Percentiles rank a stretch among this genome's conserved stretches.
These are phyloP conservation scores for Tiaroga cobitis DNA, from an alignment of 2,797 vertebrate species.

Conservation along the genomic window DNA sequence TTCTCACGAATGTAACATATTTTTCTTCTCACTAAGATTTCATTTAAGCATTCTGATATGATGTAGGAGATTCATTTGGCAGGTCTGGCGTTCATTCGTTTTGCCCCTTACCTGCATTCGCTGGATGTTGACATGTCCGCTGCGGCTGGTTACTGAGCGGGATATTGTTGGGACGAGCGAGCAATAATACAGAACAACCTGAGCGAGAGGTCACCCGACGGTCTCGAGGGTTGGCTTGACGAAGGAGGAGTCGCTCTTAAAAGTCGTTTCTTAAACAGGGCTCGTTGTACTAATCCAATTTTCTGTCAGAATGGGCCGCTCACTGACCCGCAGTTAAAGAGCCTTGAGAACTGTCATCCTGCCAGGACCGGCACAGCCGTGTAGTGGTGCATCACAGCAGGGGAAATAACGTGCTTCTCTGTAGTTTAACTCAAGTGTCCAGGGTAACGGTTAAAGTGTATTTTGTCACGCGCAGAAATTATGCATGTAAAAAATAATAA, in stretches of 20 bases:
- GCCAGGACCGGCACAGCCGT: slow-evolving; percentile 38
- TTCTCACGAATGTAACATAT: neutral
- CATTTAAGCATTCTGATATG: neutral
- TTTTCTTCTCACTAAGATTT: neutral
- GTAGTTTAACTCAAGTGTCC: neutral
- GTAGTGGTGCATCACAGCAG: neutral
- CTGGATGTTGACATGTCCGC: slow-evolving; percentile 57
- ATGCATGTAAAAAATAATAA: neutral
- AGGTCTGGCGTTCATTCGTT: neutral
- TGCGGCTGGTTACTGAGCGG: slow-evolving; percentile 33
- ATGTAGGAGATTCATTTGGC: slow-evolving; percentile 1
- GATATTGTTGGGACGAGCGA: neutral
- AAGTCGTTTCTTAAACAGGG: slow-evolving; percentile 61
- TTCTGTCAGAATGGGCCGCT: slow-evolving; percentile 64
- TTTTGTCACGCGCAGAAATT: neutral
- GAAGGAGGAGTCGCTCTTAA: slow-evolving; percentile 51
- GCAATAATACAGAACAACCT: slow-evolving; percentile 7
- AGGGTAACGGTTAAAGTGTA: neutral
- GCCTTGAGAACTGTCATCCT: slow-evolving; percentile 45
- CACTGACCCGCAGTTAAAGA: slow-evolving; percentile 63
- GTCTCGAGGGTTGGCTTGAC: slow-evolving; percentile 53
- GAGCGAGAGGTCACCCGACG: slow-evolving; percentile 46
- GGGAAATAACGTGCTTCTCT: neutral
- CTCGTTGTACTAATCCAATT: slow-evolving; percentile 66
- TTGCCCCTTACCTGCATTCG: slow-evolving; percentile 72